Conservation (phyloP, 2,113 vertebrate species). For the Cyanoliseus patagonus region DNA sequence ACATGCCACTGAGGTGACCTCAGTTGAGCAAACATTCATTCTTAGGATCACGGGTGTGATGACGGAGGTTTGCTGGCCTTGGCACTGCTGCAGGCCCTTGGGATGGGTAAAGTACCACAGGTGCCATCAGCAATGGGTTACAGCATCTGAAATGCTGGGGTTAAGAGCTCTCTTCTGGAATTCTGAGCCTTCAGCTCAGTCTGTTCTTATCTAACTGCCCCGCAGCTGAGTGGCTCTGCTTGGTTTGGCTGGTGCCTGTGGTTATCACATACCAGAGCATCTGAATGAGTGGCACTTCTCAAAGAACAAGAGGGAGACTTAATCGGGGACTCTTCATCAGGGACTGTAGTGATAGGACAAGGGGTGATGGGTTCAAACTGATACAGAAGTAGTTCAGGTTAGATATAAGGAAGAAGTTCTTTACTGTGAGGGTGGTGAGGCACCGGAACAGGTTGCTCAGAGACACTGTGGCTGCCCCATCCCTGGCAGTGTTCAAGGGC, state of each 20-base stretch:
- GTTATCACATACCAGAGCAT: background rate
- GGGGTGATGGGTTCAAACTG: background rate
- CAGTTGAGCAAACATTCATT: background rate
- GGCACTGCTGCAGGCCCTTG: background rate
- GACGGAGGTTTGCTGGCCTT: background rate
- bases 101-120: background rate
- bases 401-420: background rate
- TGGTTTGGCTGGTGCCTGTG: background rate
- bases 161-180: background rate
- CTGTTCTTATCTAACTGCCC: background rate
- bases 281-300: background rate
- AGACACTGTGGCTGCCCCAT: background rate
- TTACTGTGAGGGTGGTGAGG: background rate
- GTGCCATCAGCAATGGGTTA: background rate
- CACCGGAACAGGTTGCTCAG: background rate
- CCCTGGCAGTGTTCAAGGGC: background rate
- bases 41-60: background rate
- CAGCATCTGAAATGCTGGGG: background rate
- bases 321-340: background rate
- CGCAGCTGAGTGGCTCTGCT: background rate
- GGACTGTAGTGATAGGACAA: background rate
- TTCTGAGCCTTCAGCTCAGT: background rate
- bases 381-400: background rate
- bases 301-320: background rate
- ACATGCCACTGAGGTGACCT: background rate